phyloP scores from a whole-genome alignment of 1,140 invertebrate genomes.

The Magallana gigas region DNA sequence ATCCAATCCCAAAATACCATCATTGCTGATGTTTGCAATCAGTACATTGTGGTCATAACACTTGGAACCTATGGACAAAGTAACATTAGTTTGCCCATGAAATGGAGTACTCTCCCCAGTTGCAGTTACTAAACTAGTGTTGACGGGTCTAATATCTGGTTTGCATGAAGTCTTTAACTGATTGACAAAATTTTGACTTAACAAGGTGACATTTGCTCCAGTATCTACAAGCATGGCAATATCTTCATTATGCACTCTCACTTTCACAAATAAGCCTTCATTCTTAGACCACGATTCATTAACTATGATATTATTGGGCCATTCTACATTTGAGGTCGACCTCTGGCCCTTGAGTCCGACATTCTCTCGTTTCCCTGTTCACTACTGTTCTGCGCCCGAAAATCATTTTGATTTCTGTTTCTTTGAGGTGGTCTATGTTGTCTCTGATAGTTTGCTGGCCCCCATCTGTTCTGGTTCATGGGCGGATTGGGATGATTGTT shows the following conservation, averaged over 20 bases:
- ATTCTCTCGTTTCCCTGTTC: constrained; percentile 16
- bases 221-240: not conserved
- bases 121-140: constrained; percentile 52
- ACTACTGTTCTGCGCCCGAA: too few species aligned
- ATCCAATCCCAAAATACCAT: constrained; percentile 41
- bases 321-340: constrained; percentile 9
- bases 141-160: constrained; percentile 8
- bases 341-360: constrained; percentile 38
- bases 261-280: constrained; percentile 41
- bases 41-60: constrained; percentile 14
- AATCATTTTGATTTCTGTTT: too few species aligned
- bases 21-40: not conserved
- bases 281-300: constrained; percentile 28
- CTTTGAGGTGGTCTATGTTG: too few species aligned
- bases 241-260: not conserved
- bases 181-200: constrained; percentile 21
- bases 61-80: not conserved
- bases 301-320: not conserved
- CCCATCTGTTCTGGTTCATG: too few species aligned
- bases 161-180: not conserved
- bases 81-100: constrained; percentile 24
- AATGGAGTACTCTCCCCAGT: constrained; percentile 55
- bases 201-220: constrained; percentile 47
- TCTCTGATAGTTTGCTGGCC: too few species aligned
- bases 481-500: too few species aligned